Evolutionary conservation across 2,888 invertebrate species (phyloP).

Genomic region (Epinotia brunnichana): DNA sequence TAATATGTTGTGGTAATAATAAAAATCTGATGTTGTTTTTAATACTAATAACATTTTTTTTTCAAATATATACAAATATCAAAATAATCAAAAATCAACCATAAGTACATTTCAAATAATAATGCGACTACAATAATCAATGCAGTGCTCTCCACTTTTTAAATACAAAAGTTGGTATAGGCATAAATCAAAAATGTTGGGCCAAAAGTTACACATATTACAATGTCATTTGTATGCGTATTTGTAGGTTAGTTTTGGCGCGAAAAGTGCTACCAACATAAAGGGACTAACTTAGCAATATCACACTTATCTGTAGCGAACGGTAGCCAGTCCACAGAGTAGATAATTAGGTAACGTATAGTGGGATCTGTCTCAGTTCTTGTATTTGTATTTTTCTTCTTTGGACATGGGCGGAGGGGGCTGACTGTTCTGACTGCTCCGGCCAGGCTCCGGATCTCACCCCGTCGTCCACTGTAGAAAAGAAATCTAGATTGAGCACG

Average conservation of each 20-base stretch:
- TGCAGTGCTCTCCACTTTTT: neutral
- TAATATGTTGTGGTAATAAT: neutral
- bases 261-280: conserved; percentile 2
- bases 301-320: conserved; percentile 24
- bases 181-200: neutral
- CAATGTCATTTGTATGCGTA: neutral
- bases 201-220: neutral
- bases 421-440: conserved; percentile 47
- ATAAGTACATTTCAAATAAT: neutral
- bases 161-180: conserved; percentile 5
- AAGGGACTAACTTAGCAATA: conserved; percentile 8
- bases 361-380: conserved; percentile 56
- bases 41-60: neutral
- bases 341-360: conserved; percentile 5
- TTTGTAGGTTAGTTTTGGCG: neutral
- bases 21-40: neutral
- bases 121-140: neutral
- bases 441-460: conserved; percentile 64
- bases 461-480: conserved; percentile 70
- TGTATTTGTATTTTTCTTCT: conserved; percentile 65
- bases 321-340: conserved; percentile 16
- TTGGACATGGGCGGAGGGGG: conserved; percentile 45
- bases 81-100: neutral
- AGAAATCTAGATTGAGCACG: neutral
- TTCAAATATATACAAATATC: neutral